Conservation (phyloP, 92 coral and sea anemone species). For the Zoanthus sansibaricus region DNA sequence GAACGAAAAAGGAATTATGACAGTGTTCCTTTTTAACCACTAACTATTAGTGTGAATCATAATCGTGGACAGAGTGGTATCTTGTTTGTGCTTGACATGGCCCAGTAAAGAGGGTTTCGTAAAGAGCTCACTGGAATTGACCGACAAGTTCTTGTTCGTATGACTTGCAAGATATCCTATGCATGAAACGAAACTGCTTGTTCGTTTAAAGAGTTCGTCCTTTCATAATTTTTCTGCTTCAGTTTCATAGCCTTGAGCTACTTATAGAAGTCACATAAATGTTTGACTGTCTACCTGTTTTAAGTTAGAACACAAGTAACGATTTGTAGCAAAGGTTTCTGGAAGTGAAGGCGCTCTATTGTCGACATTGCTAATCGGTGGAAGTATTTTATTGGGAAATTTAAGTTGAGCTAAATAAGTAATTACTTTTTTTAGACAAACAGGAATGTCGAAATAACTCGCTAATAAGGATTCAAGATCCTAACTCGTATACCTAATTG, state of each 20-base stretch:
- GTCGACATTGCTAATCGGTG: slow-evolving; percentile 6
- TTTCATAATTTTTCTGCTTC: slow-evolving; percentile 7
- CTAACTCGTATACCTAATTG: too few relatives aligned
- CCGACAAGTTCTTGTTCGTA: background rate
- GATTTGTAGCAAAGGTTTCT: background rate
- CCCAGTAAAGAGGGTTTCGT: background rate
- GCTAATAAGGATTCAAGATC: slow-evolving; percentile 12
- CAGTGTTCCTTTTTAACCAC: slow-evolving; percentile 15
- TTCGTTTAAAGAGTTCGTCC: background rate
- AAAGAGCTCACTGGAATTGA: background rate
- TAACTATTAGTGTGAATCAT: background rate
- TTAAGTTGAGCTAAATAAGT: slow-evolving; percentile 29
- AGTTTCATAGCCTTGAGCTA: slow-evolving; percentile 5
- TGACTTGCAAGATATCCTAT: background rate
- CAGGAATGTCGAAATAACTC: background rate
- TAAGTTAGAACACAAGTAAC: background rate
- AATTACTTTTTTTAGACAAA: slow-evolving; percentile 1
- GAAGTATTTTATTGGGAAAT: background rate
- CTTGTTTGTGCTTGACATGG: background rate
- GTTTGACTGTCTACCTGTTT: background rate
- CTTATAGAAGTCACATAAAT: background rate
- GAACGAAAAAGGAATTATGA: slow-evolving; percentile 9
- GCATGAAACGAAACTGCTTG: background rate
- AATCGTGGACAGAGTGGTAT: background rate
- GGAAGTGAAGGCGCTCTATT: background rate